Percentiles rank a stretch among this genome's conserved stretches.
Evolutionary conservation across 64 coral and sea anemone species (phyloP).

Genomic region (Orbicella faveolata): DNA sequence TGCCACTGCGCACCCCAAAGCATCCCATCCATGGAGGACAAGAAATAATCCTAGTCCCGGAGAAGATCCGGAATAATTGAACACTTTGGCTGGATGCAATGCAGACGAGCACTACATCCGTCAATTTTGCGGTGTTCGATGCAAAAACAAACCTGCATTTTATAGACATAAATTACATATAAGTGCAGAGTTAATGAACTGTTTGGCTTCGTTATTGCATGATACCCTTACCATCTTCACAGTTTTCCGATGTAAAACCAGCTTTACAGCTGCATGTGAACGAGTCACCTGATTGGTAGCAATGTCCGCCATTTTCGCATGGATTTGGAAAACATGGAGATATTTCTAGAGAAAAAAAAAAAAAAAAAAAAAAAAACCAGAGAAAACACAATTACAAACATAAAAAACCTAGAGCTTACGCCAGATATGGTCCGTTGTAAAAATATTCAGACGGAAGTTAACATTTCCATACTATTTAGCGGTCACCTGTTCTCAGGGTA

Average conservation of each 20-base stretch:
- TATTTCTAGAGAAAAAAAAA: background rate
- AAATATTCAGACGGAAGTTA: no score
- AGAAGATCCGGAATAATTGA: no score
- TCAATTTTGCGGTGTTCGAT: no score
- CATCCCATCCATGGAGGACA: no score
- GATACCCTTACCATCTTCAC: background rate
- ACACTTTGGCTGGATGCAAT: no score
- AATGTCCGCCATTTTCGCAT: conserved; percentile 54
- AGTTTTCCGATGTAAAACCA: conserved; percentile 56
- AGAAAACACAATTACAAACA: background rate
- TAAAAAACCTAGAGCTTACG: background rate
- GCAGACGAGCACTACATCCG: no score
- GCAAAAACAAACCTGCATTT: no score
- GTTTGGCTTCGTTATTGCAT: background rate
- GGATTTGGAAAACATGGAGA: conserved; percentile 71
- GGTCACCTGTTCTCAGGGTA: no score
- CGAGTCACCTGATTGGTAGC: conserved; percentile 24
- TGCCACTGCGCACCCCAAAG: no score
- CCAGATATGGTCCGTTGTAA: background rate
- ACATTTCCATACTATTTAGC: no score
- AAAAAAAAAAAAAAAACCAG: background rate
- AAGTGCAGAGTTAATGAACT: background rate
- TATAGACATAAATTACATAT: no score
- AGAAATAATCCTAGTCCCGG: no score
- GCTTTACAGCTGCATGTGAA: conserved; percentile 69